A percentile compares a stretch with the other conserved stretches of the same genome.
Evolutionary conservation across 2,888 invertebrate genomes (phyloP).

Genomic region (Scaptodrosophila latifasciaeformis): DNA sequence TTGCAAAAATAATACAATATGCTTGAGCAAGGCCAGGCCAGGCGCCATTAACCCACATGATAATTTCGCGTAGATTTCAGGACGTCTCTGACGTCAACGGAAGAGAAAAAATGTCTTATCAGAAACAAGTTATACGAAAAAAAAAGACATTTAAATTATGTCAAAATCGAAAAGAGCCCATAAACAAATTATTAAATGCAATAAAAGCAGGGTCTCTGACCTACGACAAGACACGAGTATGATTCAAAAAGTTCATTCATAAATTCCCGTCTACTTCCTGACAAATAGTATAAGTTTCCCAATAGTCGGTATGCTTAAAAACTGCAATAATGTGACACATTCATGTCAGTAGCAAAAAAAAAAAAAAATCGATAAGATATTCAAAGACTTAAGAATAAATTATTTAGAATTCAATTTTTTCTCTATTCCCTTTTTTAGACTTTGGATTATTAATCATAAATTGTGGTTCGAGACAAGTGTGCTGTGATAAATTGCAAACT

Average conservation of each 20-base stretch:
- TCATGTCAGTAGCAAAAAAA: background rate
- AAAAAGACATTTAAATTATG: too few relatives aligned
- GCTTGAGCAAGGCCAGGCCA: too few relatives aligned
- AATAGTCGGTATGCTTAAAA: background rate
- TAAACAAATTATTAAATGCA: too few relatives aligned
- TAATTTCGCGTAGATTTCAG: too few relatives aligned
- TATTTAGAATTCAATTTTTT: slow-evolving; percentile 26
- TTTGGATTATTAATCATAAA: slow-evolving; percentile 57
- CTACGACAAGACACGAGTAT: slow-evolving; percentile 8
- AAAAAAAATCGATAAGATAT: slow-evolving; percentile 21
- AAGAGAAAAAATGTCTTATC: slow-evolving; percentile 21
- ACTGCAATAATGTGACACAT: slow-evolving; percentile 30
- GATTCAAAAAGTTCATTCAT: slow-evolving; percentile 27
- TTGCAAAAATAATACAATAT: too few relatives aligned
- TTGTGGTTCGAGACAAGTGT: too few relatives aligned
- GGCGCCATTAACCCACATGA: too few relatives aligned
- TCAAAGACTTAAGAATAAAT: slow-evolving; percentile 37
- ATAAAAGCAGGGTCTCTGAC: slow-evolving; percentile 24
- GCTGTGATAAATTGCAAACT: too few relatives aligned
- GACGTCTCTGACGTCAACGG: slow-evolving; percentile 35
- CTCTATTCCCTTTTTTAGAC: slow-evolving; percentile 31
- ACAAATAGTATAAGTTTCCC: slow-evolving; percentile 18
- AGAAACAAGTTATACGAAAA: too few relatives aligned
- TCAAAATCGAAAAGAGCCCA: too few relatives aligned
- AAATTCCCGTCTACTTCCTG: slow-evolving; percentile 32